Evolutionary conservation across 2,797 vertebrate genomes (phyloP).

Genomic region (Lutjanus argentimaculatus): DNA sequence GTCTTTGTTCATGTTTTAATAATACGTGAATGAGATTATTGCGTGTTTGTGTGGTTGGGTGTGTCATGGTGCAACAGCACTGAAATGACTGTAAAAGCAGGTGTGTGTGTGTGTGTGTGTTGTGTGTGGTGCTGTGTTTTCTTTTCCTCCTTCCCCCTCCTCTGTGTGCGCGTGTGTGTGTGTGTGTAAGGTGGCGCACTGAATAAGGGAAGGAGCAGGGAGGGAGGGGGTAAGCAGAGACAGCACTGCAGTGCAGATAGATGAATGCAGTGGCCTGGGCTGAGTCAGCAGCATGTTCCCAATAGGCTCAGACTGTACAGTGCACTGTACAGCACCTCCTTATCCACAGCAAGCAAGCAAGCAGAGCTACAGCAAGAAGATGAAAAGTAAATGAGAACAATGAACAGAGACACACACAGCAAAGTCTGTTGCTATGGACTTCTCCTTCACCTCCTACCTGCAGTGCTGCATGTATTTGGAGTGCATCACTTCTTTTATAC

Average conservation of each 20-base stretch:
- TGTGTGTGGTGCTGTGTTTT: too few species aligned
- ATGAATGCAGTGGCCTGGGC: constrained; percentile 85
- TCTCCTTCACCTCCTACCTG: constrained; percentile 39
- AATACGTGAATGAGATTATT: background rate
- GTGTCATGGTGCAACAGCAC: constrained; percentile 66
- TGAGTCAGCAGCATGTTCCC: constrained; percentile 87
- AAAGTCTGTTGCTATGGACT: constrained; percentile 43
- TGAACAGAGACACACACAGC: constrained; percentile 36
- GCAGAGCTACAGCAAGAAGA: constrained; percentile 56
- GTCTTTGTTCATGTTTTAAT: constrained; percentile 13
- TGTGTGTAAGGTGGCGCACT: constrained; percentile 67
- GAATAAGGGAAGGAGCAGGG: constrained; percentile 56
- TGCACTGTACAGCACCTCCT: constrained; percentile 73
- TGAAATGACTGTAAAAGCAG: constrained; percentile 53
- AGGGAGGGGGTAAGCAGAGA: constrained; percentile 57
- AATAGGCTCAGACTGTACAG: constrained; percentile 78
- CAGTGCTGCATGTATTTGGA: constrained; percentile 41
- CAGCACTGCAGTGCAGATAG: constrained; percentile 88
- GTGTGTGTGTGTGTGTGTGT: constrained; percentile 46
- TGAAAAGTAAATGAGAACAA: constrained; percentile 57
- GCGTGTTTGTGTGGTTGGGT: constrained; percentile 43
- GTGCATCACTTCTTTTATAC: constrained; percentile 12
- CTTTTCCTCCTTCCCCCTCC: constrained; percentile 7
- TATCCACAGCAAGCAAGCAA: constrained; percentile 61
- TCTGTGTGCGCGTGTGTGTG: constrained; percentile 18